Conservation (phyloP, 2,888 invertebrate genomes). For the Pseudococcus viburni region DNA sequence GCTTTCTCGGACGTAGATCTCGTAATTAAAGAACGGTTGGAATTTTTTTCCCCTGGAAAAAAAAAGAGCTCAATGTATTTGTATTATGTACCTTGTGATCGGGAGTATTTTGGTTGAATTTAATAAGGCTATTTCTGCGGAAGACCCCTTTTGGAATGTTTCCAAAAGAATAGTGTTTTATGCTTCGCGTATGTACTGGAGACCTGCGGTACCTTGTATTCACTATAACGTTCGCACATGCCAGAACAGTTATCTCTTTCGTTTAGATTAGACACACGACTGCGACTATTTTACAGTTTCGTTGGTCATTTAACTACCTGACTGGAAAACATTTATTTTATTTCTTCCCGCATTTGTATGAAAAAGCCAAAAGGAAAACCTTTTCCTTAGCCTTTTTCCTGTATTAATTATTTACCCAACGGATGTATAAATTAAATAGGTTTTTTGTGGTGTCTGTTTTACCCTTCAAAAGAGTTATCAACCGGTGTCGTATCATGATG, state of each 20-base stretch:
- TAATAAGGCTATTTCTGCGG: slow-evolving; percentile 62
- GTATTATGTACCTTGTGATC: slow-evolving; percentile 40
- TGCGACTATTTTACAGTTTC: slow-evolving; percentile 50
- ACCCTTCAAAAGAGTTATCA: not conserved
- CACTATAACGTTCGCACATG: slow-evolving; percentile 58
- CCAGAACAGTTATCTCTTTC: slow-evolving; percentile 62
- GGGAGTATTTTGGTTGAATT: slow-evolving; percentile 56
- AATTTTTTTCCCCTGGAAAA: not conserved
- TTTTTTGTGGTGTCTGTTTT: not conserved
- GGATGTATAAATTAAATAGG: slow-evolving; percentile 15
- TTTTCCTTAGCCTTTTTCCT: slow-evolving; percentile 21
- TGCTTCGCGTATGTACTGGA: slow-evolving; percentile 22
- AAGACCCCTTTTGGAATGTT: slow-evolving; percentile 62
- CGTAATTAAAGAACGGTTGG: slow-evolving; percentile 38
- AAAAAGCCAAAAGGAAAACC: slow-evolving; percentile 49
- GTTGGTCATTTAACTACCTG: slow-evolving; percentile 64
- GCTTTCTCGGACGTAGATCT: not conserved
- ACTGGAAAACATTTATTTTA: slow-evolving; percentile 65
- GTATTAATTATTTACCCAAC: slow-evolving; percentile 30
- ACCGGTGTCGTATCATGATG: not conserved
- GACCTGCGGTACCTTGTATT: slow-evolving; percentile 48
- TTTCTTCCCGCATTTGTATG: slow-evolving; percentile 56
- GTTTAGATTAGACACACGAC: slow-evolving; percentile 61
- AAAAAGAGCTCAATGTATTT: not conserved
- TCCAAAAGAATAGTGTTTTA: slow-evolving; percentile 59